phyloP scores from a whole-genome alignment of 2,113 vertebrate genomes.

The Hypocryptadius cinnamomeus region DNA sequence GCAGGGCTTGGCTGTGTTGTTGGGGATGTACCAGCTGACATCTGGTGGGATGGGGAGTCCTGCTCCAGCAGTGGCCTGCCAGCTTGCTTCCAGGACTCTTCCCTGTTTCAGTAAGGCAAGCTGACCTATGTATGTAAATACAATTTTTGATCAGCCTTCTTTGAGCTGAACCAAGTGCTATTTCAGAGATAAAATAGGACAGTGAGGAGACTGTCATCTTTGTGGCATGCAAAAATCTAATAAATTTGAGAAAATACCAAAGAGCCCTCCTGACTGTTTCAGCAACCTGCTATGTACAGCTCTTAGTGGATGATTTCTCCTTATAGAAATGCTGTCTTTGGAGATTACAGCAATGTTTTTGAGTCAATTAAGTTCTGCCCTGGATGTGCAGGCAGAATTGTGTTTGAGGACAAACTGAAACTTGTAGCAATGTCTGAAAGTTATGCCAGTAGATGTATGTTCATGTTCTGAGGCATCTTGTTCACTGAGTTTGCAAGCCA shows the following conservation, averaged over 20 bases:
- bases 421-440: slow-evolving; percentile 24
- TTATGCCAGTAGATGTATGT: slow-evolving; percentile 43
- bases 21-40: not conserved
- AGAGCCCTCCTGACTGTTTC: not conserved
- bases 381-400: not conserved
- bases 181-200: not conserved
- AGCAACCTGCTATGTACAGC: not conserved
- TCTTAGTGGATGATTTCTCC: not conserved
- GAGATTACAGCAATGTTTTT: not conserved
- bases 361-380: not conserved
- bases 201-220: not conserved
- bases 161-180: not conserved
- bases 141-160: not conserved
- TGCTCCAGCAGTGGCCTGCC: not conserved
- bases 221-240: not conserved
- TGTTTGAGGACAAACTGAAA: slow-evolving; percentile 21
- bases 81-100: not conserved
- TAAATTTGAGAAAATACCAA: not conserved
- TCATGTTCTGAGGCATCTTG: slow-evolving; percentile 34
- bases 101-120: not conserved
- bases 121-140: not conserved
- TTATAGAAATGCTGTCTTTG: not conserved
- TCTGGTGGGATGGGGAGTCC: not conserved
- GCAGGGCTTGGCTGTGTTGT: not conserved
- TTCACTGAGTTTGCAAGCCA: slow-evolving; percentile 28